Conservation (phyloP, 2,888 invertebrate genomes). For the Osmoderma eremita region DNA sequence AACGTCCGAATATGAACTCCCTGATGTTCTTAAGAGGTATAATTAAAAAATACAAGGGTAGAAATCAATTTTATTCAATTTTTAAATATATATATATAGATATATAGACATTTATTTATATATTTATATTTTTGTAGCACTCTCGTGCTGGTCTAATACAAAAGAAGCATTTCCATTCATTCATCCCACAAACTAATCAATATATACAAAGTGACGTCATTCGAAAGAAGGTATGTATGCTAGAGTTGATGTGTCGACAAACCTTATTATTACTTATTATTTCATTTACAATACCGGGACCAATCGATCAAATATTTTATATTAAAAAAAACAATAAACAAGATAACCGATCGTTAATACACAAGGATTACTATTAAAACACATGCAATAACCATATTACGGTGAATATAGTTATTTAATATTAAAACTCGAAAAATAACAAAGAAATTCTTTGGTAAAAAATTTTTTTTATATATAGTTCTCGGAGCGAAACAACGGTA, state of each 20-base stretch:
- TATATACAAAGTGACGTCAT: slow-evolving; percentile 32
- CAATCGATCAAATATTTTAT: neutral
- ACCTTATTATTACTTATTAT: too few species aligned
- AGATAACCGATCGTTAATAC: too few species aligned
- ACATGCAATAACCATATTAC: neutral
- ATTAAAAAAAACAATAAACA: neutral
- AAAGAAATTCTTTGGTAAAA: slow-evolving; percentile 43
- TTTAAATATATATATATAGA: slow-evolving; percentile 43
- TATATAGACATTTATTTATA: slow-evolving; percentile 38
- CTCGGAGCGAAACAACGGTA: too few species aligned
- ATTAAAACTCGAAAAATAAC: slow-evolving; percentile 22
- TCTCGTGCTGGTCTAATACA: slow-evolving; percentile 38
- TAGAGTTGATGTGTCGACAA: slow-evolving; percentile 23
- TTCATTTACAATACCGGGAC: neutral
- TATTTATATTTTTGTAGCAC: slow-evolving; percentile 38
- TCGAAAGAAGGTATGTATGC: neutral
- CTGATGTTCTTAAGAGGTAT: neutral
- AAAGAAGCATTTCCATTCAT: slow-evolving; percentile 37
- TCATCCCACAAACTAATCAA: slow-evolving; percentile 5
- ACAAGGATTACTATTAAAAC: neutral
- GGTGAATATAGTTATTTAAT: too few species aligned
- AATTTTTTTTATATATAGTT: slow-evolving; percentile 35
- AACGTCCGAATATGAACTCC: too few species aligned
- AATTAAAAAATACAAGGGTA: slow-evolving; percentile 25
- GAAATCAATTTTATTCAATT: slow-evolving; percentile 43